Base-by-base conservation (phyloP, 2,888 invertebrate genomes). In the Heliconius charithonia region DNA sequence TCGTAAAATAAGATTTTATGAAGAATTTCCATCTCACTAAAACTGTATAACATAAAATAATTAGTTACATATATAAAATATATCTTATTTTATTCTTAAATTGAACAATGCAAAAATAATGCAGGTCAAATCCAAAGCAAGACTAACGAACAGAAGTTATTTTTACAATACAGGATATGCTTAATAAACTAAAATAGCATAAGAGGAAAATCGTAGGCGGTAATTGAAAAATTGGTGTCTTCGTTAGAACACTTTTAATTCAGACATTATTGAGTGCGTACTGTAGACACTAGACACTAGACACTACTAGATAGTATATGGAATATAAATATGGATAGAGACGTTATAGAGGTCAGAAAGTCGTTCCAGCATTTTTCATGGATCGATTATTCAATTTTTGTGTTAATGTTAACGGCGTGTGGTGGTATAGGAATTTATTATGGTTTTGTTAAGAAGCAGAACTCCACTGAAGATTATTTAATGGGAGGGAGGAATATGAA, bases 401-500 rank as follows among this genome's bases (percentile, higher is more conserved):
- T 96, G 22, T 84, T 95, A 1, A 97, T 98, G 97, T 92, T 98
- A 79, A 87, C 96, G 9, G 90, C 97, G 59, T 98, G 97, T 86
- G 96, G 97, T 51, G 93, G 95, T 4, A 96, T 98, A 78, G 98
- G 98, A 16, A 89, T 98, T 78, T 98, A 97, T 89, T 98, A 97
- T 87, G 98, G 97, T 10, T 97, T 97, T 86, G 91, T 96, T 82
- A 96, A 96, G 79, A 96, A 96, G 85, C 85, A 93, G 86, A 86
- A 89, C 82, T 90, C 93, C 2, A 95, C 96, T 2, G 96, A 97
- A 85, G 97, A 97, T 84, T 98, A 98, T 89, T 95, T 98, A 83
- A 96, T 98, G 91, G 98, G 98, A 10, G 97, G 97, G 12, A 95
- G 97, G 82, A 96, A 96, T 86, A 97, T 98, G 97, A 95, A 96